Base-by-base conservation (phyloP, 2,888 invertebrate species). In the Leptura quadrifasciata region DNA sequence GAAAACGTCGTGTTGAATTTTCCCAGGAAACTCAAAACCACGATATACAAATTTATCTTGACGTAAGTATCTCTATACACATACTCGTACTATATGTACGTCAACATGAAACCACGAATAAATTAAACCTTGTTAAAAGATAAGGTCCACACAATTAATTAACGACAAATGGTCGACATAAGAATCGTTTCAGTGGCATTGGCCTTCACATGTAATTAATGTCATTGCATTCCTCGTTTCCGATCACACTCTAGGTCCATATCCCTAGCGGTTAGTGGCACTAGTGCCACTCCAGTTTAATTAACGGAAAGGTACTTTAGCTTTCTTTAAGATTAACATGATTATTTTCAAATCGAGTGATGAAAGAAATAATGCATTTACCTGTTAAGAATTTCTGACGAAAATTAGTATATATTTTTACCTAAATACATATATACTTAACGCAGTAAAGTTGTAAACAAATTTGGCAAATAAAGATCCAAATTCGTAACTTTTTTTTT, bases 81-180 rank as follows among this genome's bases (percentile, higher is more conserved):
- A 39, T 39, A 39, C 39, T 39, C 39, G 39, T 39, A 39, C 39
- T 15, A 47, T 47, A 15, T 47, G 47, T 47, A 15, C 15, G 15
- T 47, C 5, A 47, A 47, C 47, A 15, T 47, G n/a, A 47, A 47
- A 47, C 39, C 39, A 47, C n/a, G n/a, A 47, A 47, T 47, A 47
- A 47, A 47, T 47, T 47, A 47, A 47, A n/a, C 47, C 47, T 47
- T n/a, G 47, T 47, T 47, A 47, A 47, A 47, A 47, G 47, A 47
- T 47, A 47, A 47, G n/a, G n/a, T n/a, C 15, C n/a, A n/a, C n/a
- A 47, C 47, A 15, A 47, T 47, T 47, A 47, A 47, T 47, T 47
- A 47, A 47, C 47, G n/a, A 47, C 47, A 47, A 47, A 47, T 47
- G 47, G n/a, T 39, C 39, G 39, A 39, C 39, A 39, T 39, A 39